phyloP scores from a whole-genome alignment of 2,888 invertebrate species.

The Oeneis ivallda region DNA sequence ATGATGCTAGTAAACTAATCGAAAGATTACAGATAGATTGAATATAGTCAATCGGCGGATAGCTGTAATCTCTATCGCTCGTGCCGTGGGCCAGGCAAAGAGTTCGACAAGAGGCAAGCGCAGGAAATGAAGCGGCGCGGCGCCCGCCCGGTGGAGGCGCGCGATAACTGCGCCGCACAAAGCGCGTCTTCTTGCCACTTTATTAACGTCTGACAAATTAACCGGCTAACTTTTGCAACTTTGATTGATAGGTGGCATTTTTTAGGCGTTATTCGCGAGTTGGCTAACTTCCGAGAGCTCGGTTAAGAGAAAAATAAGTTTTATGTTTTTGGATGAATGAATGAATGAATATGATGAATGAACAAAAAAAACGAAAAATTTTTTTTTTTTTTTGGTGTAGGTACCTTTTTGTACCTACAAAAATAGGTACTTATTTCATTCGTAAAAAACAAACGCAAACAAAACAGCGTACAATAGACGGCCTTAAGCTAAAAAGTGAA shows the following conservation, averaged over 20 bases:
- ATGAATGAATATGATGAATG: too few species aligned
- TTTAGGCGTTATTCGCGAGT: background rate
- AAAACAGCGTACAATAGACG: too few species aligned
- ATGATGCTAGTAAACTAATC: too few species aligned
- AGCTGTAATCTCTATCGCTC: background rate
- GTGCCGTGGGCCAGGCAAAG: slow-evolving; percentile 43
- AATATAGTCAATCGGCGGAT: too few species aligned
- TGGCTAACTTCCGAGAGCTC: background rate
- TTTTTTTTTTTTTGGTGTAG: too few species aligned
- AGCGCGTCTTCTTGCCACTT: slow-evolving; percentile 74
- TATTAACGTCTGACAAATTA: slow-evolving; percentile 75
- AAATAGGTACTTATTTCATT: too few species aligned
- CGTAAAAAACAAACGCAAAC: too few species aligned
- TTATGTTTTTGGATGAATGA: too few species aligned
- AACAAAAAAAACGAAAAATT: too few species aligned
- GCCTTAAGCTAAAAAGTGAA: too few species aligned
- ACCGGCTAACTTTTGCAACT: slow-evolving; percentile 39
- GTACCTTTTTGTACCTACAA: too few species aligned
- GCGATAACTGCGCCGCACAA: slow-evolving; percentile 67
- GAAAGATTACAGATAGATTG: too few species aligned
- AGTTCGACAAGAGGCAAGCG: slow-evolving; percentile 75
- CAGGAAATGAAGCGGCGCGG: slow-evolving; percentile 78
- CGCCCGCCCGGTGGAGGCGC: slow-evolving; percentile 58
- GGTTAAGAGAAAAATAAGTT: background rate
- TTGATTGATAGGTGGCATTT: slow-evolving; percentile 27